Percentiles rank a stretch among this genome's conserved stretches.
Evolutionary conservation across 2,888 invertebrate species (phyloP).

Genomic region (Tenodera sinensis): DNA sequence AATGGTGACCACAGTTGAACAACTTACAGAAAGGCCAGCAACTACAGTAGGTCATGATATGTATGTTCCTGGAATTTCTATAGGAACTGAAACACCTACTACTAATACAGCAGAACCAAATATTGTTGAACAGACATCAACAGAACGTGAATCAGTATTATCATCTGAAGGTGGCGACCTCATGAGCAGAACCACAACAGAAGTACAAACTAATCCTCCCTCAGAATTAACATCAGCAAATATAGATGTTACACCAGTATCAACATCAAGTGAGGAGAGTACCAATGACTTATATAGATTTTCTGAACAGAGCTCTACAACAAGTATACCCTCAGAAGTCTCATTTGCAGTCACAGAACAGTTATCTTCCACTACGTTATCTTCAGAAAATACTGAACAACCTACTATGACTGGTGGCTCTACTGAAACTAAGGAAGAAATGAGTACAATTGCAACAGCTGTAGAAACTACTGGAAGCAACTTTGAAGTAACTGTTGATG

Average conservation of each 20-base stretch:
- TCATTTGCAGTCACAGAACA: not conserved
- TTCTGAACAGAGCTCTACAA: not conserved
- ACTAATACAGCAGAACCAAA: not conserved
- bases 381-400: too few species aligned
- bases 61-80: too few species aligned
- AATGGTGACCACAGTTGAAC: too few species aligned
- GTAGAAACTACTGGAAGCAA: not conserved
- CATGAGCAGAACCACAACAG: slow-evolving; percentile 22
- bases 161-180: not conserved
- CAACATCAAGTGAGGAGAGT: not conserved
- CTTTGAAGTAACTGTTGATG: too few species aligned
- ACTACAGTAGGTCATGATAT: too few species aligned
- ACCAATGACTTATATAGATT: not conserved
- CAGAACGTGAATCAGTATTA: not conserved
- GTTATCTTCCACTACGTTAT: not conserved
- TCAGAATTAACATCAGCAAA: not conserved
- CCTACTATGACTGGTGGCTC: too few species aligned
- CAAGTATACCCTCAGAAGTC: not conserved
- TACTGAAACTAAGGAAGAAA: too few species aligned
- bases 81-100: not conserved
- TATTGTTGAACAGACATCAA: not conserved
- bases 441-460: too few species aligned
- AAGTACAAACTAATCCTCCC: slow-evolving; percentile 8
- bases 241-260: not conserved
- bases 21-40: too few species aligned